Evolutionary conservation across 2,113 vertebrate species (phyloP).

Genomic region (Phylloscopus trochiloides): DNA sequence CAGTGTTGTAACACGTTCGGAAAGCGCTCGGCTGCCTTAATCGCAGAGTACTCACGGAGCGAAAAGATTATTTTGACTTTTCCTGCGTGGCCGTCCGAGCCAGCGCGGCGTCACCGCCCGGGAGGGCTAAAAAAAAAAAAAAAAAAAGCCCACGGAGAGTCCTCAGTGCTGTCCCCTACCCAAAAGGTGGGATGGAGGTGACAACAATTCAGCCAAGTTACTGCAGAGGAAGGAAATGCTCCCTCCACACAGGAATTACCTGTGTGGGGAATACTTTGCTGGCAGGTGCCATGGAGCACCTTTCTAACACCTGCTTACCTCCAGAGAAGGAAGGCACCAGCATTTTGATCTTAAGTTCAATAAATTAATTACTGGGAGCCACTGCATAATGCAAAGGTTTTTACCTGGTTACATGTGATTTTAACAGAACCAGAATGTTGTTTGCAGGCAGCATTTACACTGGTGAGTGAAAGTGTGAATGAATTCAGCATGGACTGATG

Average conservation of each 20-base stretch:
- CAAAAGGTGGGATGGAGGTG: background rate
- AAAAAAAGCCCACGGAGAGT: accelerated
- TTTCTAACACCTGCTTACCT: background rate
- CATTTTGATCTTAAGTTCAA: background rate
- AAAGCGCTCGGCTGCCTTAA: background rate
- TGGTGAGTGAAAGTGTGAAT: background rate
- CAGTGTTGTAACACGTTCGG: background rate
- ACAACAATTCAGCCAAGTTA: accelerated
- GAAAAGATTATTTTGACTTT: background rate
- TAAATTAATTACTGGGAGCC: background rate
- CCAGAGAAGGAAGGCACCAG: background rate
- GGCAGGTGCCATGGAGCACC: background rate
- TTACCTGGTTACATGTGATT: accelerated
- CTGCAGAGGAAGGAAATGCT: background rate
- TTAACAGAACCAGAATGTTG: background rate
- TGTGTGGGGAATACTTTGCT: background rate
- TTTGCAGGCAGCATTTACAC: background rate
- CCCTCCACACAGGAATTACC: background rate
- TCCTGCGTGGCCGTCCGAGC: background rate
- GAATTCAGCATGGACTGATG: accelerated
- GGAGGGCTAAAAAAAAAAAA: too few species aligned
- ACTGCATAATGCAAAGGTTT: accelerated
- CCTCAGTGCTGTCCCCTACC: accelerated
- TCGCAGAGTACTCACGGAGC: background rate
- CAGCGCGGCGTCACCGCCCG: accelerated